phyloP scores from a whole-genome alignment of 2,888 invertebrate species.

The Sinodicranocentrus sp. region DNA sequence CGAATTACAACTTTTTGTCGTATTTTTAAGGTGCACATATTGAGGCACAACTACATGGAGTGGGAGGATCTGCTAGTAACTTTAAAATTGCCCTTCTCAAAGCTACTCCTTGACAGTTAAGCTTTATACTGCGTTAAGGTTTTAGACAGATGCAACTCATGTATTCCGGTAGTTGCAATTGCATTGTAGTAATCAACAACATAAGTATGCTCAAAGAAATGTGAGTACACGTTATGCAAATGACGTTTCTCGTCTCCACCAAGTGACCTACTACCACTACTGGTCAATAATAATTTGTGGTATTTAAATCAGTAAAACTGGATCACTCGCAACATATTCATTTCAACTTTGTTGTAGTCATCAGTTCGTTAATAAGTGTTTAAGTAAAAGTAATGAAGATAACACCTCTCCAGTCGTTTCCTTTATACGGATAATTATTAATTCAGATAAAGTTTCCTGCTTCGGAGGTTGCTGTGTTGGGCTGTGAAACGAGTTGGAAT shows the following conservation, averaged over 20 bases:
- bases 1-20: slow-evolving; percentile 37
- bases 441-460: neutral
- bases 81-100: no score
- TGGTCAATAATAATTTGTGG: slow-evolving; percentile 1
- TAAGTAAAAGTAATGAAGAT: slow-evolving; percentile 53
- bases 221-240: neutral
- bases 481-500: slow-evolving; percentile 9
- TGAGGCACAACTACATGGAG: slow-evolving; percentile 36
- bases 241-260: neutral
- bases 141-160: no score
- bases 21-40: slow-evolving; percentile 20
- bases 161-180: no score
- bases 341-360: slow-evolving; percentile 3
- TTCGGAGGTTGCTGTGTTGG: neutral
- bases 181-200: no score
- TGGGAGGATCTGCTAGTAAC: slow-evolving; percentile 58
- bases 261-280: slow-evolving; percentile 1
- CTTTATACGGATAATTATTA: slow-evolving; percentile 3
- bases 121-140: no score
- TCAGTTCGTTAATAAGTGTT: slow-evolving; percentile 41
- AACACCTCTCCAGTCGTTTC: slow-evolving; percentile 36
- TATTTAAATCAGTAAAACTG: neutral
- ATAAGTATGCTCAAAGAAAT: no score
- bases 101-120: no score
- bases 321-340: neutral